A percentile compares a stretch with the other conserved stretches of the same genome.
These are phyloP conservation scores for Hyperopisus bebe DNA, from an alignment of 2,113 vertebrate species.

Conservation along the genomic window DNA sequence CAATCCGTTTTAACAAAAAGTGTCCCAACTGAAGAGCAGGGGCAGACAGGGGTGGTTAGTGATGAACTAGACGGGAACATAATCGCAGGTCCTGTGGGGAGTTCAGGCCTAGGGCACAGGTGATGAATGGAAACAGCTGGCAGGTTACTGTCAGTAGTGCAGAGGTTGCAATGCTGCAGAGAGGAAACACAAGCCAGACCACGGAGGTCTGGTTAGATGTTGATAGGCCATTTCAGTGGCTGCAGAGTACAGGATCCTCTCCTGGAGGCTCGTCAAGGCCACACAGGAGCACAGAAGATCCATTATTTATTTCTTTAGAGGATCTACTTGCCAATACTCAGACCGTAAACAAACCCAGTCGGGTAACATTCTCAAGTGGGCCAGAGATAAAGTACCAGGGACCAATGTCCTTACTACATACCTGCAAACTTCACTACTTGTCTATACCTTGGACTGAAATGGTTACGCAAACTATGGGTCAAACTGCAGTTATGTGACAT, in stretches of 20 bases:
- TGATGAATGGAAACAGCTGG: background rate
- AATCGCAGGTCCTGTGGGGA: background rate
- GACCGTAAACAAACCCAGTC: background rate
- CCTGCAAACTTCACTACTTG: background rate
- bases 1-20: background rate
- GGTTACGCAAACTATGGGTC: background rate
- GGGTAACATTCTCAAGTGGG: background rate
- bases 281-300: background rate
- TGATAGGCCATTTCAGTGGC: background rate
- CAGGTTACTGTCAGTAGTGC: background rate
- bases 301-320: conserved; percentile 9
- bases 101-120: background rate
- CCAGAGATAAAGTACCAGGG: background rate
- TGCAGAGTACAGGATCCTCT: background rate
- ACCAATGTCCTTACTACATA: background rate
- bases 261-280: background rate
- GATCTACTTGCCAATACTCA: background rate
- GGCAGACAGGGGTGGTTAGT: background rate
- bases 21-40: background rate
- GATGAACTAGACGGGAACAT: background rate
- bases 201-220: background rate
- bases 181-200: background rate
- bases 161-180: background rate
- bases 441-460: background rate
- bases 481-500: background rate